A percentile compares a stretch with the other conserved stretches of the same genome.
Conservation (phyloP, 2,113 vertebrate genomes). For the Protomyctophum bolini region DNA sequence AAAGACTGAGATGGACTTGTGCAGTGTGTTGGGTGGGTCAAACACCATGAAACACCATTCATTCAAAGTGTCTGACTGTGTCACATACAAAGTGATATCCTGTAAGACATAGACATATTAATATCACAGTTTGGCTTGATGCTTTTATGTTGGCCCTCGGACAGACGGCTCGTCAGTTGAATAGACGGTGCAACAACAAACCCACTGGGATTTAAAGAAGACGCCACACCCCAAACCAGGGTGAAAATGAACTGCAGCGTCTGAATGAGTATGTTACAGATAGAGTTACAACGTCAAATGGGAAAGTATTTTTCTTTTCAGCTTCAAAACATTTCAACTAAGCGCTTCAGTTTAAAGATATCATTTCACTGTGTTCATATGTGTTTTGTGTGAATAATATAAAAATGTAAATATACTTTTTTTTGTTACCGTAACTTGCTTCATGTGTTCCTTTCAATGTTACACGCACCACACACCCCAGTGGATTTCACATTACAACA, state of each 20-base stretch:
- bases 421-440: not conserved
- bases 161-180: not conserved
- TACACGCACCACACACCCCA: not conserved
- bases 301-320: not conserved
- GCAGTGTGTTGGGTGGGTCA: constrained; percentile 14
- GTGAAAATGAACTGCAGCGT: not conserved
- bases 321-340: constrained; percentile 14
- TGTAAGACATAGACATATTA: constrained; percentile 3
- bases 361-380: constrained; percentile 35
- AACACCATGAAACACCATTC: constrained; percentile 2
- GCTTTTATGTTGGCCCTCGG: constrained; percentile 1
- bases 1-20: constrained; percentile 38
- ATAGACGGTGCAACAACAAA: constrained; percentile 10
- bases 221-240: constrained; percentile 34
- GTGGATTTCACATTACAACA: too few relatives aligned
- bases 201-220: not conserved
- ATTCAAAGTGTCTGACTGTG: constrained; percentile 12
- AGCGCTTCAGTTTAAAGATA: constrained; percentile 5
- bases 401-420: constrained; percentile 58
- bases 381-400: not conserved
- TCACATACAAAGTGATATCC: not conserved
- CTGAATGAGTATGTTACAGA: too few relatives aligned
- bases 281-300: too few relatives aligned
- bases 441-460: not conserved
- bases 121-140: constrained; percentile 16